Evolutionary conservation across 64 coral and sea anemone genomes (phyloP), one percentile per base, ranked within the genome.

Genomic region (Acropora yongei): DNA sequence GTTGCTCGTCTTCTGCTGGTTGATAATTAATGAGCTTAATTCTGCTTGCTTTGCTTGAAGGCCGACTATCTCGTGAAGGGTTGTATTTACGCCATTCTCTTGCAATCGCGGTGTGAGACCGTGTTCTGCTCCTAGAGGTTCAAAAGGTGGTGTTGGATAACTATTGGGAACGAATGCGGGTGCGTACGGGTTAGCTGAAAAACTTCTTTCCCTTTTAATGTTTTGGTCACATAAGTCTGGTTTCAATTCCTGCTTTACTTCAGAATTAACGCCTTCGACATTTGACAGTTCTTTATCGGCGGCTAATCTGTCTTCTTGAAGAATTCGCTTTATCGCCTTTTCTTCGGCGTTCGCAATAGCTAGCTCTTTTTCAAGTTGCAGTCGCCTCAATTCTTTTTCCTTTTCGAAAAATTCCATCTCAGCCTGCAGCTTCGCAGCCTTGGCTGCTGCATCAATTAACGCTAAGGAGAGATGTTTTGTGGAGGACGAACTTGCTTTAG

Each of bases 21-120:
- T 82, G 2, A 88, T 81, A 11, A 94, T 46, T 16, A 88, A 40
- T 14, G 85, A 68, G 41, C 76, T 94, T 47, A 93, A 73, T 20
- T 91, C 68, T 51, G 77, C 74, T 91, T 91, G 92, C 47, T 89
- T 94, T 3, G 57, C 87, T 89, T 94, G 92, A 49, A 79, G 49
- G n/a, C 44, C 76, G 43, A 89, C 80, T 94, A 84, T 73, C 41
- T 83, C 44, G 5, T 78, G 41, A 8, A 86, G 39, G 13, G 80
- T 3, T 44, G 68, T 49, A 49, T 78, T 78, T 13, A 75, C 42
- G 11, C 55, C 67, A 8, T 55, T 55, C 51, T 55, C 6, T 55
- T 5, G 51, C 6, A 0, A 55, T 55, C 51, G 51, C 2, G 0
- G 2, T 3, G 51, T 55, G 51, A 55, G 2, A 55, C 51, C 51